Base-by-base conservation (phyloP, 2,888 invertebrate species). In the Tachina lurida region DNA sequence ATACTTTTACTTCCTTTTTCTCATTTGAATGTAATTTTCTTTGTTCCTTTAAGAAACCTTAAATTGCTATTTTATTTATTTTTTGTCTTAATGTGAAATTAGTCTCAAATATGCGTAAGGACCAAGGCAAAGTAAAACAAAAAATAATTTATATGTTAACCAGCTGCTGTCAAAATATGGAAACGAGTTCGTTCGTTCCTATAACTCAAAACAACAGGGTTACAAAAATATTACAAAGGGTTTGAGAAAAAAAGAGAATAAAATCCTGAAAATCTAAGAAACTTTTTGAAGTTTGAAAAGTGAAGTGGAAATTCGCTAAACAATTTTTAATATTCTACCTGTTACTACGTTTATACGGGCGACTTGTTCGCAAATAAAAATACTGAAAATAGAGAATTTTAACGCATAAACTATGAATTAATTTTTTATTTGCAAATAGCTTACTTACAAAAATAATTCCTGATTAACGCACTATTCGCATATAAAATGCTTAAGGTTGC, bases 151-250 rank as follows among this genome's bases (percentile, higher is more conserved):
- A 74, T 56, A 52, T 54, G 52, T 41, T 47, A 77, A 77, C 84
- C 84, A 85, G 81, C 85, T 85, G 85, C 81, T 82, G 74, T 78
- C 74, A 45, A 82, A 85, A 68, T 78, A 82, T 60, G 52, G 63
- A 81, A 78, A 85, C 77, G 79, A 71, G 85, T 78, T 60, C 1
- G n/a, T 47, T 47, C 15, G 12, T 47, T 47, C 15, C 31, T 31
- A 31, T 31, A 31, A 31, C 31, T 7, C 12, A 45, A 73, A 54
- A 49, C 43, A 9, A 2, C 74, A 79, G 84, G 78, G 84, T 49
- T 78, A 2, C 49, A 13, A 22, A 31, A 77, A 17, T 1, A 9
- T 1, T 15, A 3, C 5, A 2, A 56, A 54, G 39, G 9, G 10
- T 31, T 31, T 31, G 31, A 31, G 31, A 10, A 52, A 49, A 74